Evolutionary conservation across 2,888 invertebrate species (phyloP).

Genomic region (Theristus sp.): DNA sequence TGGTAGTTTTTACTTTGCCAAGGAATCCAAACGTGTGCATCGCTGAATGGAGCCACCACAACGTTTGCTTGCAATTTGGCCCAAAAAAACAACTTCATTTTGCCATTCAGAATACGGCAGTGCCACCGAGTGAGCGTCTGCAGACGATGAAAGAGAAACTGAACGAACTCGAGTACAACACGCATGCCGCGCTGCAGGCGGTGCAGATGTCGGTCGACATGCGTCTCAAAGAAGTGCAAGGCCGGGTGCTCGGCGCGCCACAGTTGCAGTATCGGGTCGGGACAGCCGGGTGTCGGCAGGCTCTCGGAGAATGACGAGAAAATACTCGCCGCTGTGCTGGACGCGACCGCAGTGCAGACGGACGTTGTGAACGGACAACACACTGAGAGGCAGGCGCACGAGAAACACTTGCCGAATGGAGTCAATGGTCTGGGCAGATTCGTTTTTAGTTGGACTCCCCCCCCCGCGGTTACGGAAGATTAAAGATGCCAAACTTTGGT

Average conservation of each 20-base stretch:
- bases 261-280: neutral
- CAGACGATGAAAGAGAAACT: neutral
- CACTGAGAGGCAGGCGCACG: too few species aligned
- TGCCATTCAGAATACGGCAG: neutral
- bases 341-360: too few species aligned
- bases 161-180: neutral
- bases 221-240: neutral
- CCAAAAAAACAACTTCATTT: too few species aligned
- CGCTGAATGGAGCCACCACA: too few species aligned
- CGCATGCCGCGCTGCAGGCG: neutral
- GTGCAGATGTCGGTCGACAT: neutral
- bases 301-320: conserved; percentile 71
- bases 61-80: too few species aligned
- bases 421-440: too few species aligned
- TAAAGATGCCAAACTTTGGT: too few species aligned
- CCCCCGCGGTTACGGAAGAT: too few species aligned
- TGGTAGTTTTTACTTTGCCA: neutral
- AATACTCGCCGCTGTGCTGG: conserved; percentile 58
- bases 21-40: too few species aligned
- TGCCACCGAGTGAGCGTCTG: neutral
- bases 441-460: too few species aligned
- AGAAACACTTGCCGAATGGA: too few species aligned
- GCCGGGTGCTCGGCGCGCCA: conserved; percentile 1
- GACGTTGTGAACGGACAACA: too few species aligned
- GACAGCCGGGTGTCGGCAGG: conserved; percentile 80